phyloP scores from a whole-genome alignment of 2,113 vertebrate genomes.

The Pangasianodon gigas region DNA sequence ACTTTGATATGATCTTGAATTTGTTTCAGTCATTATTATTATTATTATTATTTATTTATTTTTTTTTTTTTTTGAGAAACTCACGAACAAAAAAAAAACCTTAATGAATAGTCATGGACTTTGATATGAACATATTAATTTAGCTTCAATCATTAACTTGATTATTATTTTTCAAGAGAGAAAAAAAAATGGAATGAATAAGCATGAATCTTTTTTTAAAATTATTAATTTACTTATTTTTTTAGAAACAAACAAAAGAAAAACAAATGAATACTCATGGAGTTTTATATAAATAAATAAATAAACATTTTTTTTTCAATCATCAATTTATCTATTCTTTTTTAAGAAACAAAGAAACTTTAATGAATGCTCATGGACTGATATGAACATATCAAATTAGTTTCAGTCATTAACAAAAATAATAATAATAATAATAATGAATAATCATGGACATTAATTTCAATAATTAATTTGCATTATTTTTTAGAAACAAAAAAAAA shows the following conservation, averaged over 20 bases:
- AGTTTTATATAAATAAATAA: too few species aligned
- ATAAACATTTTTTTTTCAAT: neutral
- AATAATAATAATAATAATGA: neutral
- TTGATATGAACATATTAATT: neutral
- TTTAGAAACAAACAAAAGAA: neutral
- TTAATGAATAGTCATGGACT: neutral
- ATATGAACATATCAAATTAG: neutral
- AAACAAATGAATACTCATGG: neutral
- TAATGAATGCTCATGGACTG: neutral
- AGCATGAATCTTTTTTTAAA: too few species aligned
- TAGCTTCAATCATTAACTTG: neutral
- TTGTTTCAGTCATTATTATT: neutral
- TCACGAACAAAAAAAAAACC: too few species aligned
- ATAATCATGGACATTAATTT: too few species aligned
- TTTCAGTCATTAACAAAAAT: too few species aligned
- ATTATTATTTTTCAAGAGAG: too few species aligned
- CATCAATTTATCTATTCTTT: neutral
- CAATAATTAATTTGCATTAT: neutral
- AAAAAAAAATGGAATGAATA: too few species aligned
- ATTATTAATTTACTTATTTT: too few species aligned
- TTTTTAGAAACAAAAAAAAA: neutral
- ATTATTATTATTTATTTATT: too few species aligned
- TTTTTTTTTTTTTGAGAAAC: too few species aligned
- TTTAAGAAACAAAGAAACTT: neutral
- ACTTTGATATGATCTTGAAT: neutral